These are phyloP conservation scores for Malaclemys terrapin DNA, from an alignment of 2,113 vertebrate genomes.

Conservation along the genomic window DNA sequence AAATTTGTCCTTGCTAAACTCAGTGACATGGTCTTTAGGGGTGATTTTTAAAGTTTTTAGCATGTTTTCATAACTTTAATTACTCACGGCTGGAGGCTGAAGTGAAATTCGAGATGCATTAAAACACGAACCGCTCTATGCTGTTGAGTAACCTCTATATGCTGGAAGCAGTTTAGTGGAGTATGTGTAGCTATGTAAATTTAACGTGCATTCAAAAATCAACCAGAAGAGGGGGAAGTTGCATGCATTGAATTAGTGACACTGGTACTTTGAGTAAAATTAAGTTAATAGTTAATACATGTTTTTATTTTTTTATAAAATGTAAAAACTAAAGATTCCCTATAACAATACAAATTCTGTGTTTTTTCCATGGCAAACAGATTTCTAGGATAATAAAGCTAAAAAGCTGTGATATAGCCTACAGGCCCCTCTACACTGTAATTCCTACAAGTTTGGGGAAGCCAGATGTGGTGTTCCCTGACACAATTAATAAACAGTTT, in stretches of 20 bases:
- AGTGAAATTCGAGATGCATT: background rate
- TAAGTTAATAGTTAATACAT: background rate
- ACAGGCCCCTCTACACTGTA: background rate
- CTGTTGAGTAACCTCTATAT: background rate
- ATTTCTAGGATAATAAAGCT: background rate
- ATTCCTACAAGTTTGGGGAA: background rate
- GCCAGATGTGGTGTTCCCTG: background rate
- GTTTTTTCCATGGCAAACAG: background rate
- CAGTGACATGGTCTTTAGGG: background rate
- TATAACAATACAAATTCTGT: background rate
- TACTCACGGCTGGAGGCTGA: background rate
- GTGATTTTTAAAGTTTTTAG: background rate
- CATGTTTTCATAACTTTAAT: background rate
- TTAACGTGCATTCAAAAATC: background rate
- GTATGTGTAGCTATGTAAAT: background rate
- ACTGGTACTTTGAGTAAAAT: background rate
- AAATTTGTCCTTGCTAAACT: background rate
- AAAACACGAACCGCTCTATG: background rate
- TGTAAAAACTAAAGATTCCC: background rate
- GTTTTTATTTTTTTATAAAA: background rate
- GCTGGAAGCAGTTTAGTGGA: background rate
- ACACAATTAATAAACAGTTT: background rate
- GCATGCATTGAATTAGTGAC: background rate
- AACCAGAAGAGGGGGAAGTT: background rate
- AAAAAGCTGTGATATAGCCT: background rate